Evolutionary conservation across 2,888 invertebrate genomes (phyloP).

Genomic region (Trisateles emortualis): DNA sequence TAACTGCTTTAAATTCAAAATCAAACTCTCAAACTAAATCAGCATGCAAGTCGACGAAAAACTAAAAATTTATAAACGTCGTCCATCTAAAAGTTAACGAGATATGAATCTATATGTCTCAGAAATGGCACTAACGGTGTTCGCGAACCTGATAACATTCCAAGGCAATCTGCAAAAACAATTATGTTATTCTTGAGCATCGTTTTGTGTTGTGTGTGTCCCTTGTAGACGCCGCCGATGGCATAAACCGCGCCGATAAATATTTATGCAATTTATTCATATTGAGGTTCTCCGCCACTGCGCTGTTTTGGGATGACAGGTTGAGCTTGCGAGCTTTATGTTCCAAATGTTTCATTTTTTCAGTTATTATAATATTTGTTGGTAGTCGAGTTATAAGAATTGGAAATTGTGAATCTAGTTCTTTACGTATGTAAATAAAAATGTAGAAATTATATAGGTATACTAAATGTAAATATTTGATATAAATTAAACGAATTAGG

Average conservation of each 20-base stretch:
- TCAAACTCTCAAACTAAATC: background rate
- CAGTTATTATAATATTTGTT: background rate
- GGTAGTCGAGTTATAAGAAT: background rate
- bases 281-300: constrained; percentile 53
- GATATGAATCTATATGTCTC: constrained; percentile 58
- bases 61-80: constrained; percentile 36
- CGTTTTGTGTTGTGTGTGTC: constrained; percentile 70
- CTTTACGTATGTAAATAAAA: too few species aligned
- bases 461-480: too few species aligned
- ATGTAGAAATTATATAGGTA: too few species aligned
- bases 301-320: constrained; percentile 36
- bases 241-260: constrained; percentile 79
- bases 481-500: too few species aligned
- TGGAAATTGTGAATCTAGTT: too few species aligned
- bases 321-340: constrained; percentile 12
- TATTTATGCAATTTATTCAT: constrained; percentile 85
- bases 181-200: constrained; percentile 75
- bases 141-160: constrained; percentile 71
- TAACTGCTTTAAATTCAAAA: background rate
- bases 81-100: constrained; percentile 40
- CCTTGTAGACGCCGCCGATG: constrained; percentile 68
- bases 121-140: constrained; percentile 81
- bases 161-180: constrained; percentile 78
- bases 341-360: constrained; percentile 11
- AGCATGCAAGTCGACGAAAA: background rate